Conservation (phyloP, 92 coral and sea anemone genomes). For the Isaurus tuberculatus region DNA sequence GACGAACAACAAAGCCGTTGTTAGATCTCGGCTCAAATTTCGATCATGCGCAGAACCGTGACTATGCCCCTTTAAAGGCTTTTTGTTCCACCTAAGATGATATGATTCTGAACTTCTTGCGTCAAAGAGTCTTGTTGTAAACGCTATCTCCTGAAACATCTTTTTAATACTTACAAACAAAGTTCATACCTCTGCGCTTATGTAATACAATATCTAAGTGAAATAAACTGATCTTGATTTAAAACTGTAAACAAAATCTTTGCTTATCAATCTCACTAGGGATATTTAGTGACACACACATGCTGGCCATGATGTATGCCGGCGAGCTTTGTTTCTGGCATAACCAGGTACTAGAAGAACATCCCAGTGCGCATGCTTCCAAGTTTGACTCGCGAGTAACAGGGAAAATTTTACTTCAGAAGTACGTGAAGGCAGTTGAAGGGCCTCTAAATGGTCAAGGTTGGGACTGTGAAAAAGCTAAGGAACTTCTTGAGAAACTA, state of each 20-base stretch:
- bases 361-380: not conserved
- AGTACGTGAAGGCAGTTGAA: slow-evolving; percentile 60
- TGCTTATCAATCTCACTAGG: slow-evolving; percentile 42
- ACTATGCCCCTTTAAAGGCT: too few relatives aligned
- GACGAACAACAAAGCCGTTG: too few relatives aligned
- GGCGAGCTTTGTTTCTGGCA: slow-evolving; percentile 81
- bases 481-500: slow-evolving; percentile 36
- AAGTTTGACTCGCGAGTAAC: slow-evolving; percentile 47
- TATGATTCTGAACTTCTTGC: too few relatives aligned
- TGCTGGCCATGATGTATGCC: slow-evolving; percentile 78
- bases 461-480: slow-evolving; percentile 72
- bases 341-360: slow-evolving; percentile 39
- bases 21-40: too few relatives aligned
- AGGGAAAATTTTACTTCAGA: slow-evolving; percentile 58
- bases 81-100: too few relatives aligned
- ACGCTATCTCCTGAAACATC: too few relatives aligned
- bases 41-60: too few relatives aligned
- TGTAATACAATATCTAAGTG: too few relatives aligned
- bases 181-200: too few relatives aligned
- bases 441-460: slow-evolving; percentile 66
- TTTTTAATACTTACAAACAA: too few relatives aligned
- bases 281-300: slow-evolving; percentile 78
- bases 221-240: not conserved
- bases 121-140: too few relatives aligned
- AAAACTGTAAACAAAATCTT: not conserved